Base-by-base conservation (phyloP, 1,140 invertebrate species). In the Triops cancriformis region DNA sequence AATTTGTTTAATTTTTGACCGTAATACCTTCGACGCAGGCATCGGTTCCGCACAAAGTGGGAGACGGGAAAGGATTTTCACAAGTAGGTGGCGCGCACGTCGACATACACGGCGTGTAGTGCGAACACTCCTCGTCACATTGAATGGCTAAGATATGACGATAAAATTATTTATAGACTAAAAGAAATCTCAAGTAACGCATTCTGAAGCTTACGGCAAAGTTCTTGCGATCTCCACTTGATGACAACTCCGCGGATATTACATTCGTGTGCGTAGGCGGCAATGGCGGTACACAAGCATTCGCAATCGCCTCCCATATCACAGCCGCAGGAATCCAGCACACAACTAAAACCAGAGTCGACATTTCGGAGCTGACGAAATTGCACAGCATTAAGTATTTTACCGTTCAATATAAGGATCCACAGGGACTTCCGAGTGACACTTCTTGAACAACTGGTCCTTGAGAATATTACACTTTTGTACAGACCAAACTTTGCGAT, bases 291-390 rank as follows among this genome's bases (percentile, higher is more conserved):
- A 83, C 95, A 97, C 0, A 95, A 84, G 85, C 94, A 97, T 77
- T 93, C 91, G 82, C 95, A 97, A 83, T 96, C 94, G 0, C 91
- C 94, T 26, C 94, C 94, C 81, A 89, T 86, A 84, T 96, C 94
- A 84, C 95, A 97, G 28, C 90, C 93, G 84, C 94, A 97, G 0
- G 92, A 88, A 84, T 96, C 94, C 76, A 89, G 89, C 76, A 93
- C 88, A 83, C 93, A 95, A 72, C 91, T 86, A 74, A 76, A 74
- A 37, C 10, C 78, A 12, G n/a, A 26, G 37, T n/a, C 74, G 79
- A 72, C 75, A 4, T 51, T 77, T 43, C 14, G 28, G 26, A 26
- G 10, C 23, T 26, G 28, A 76, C 72, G n/a, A 42, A 77, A 28
- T 14, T 18, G 27, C 18, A 73, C 6, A 26, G 12, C 74, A 45